Percentiles rank a stretch among this genome's conserved stretches.
Conservation (phyloP, 2,113 vertebrate genomes). For the Channa maculata region DNA sequence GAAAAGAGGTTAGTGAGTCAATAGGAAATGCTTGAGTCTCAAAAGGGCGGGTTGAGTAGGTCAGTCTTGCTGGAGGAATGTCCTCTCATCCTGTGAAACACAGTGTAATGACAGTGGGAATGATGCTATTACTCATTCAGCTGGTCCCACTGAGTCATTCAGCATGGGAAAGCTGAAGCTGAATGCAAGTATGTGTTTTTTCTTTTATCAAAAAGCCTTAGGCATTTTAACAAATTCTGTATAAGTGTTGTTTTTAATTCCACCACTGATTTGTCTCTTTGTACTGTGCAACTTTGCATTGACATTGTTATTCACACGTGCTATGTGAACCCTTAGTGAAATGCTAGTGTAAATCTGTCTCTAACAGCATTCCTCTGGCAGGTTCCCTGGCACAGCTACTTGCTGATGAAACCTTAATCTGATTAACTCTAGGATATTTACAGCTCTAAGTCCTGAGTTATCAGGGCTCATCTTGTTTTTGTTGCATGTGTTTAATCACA, state of each 20-base stretch:
- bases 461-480: slow-evolving; percentile 69
- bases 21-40: slow-evolving; percentile 62
- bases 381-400: slow-evolving; percentile 27
- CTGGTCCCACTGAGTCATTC: slow-evolving; percentile 30
- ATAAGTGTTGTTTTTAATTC: neutral
- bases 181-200: neutral
- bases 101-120: slow-evolving; percentile 27
- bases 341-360: slow-evolving; percentile 34
- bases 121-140: slow-evolving; percentile 45
- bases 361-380: slow-evolving; percentile 11
- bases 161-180: slow-evolving; percentile 18
- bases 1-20: slow-evolving; percentile 56
- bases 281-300: neutral
- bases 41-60: slow-evolving; percentile 40
- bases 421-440: slow-evolving; percentile 78
- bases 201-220: neutral
- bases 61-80: slow-evolving; percentile 53
- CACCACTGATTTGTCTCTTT: too few species aligned
- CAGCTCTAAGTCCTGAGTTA: slow-evolving; percentile 70
- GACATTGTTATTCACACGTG: neutral
- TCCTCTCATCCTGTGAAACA: slow-evolving; percentile 48
- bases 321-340: slow-evolving; percentile 8
- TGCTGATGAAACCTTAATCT: slow-evolving; percentile 73
- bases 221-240: neutral
- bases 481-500: slow-evolving; percentile 15